phyloP scores from a whole-genome alignment of 1,140 invertebrate species.

The Ceratina calcarata region DNA sequence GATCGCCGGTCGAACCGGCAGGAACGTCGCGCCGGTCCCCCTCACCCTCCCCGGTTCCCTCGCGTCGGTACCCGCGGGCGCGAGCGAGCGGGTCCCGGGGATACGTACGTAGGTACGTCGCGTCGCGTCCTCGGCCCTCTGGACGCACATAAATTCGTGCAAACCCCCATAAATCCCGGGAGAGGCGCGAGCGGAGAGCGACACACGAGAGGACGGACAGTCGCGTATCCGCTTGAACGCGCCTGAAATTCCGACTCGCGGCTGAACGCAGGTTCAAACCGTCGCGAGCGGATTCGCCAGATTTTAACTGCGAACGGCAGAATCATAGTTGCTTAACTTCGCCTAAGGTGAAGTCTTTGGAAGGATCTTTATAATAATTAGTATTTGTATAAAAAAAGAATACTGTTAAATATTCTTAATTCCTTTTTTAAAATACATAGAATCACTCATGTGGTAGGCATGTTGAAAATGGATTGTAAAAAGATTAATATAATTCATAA shows the following conservation, averaged over 20 bases:
- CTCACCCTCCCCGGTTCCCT: constrained; percentile 15
- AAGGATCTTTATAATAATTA: too few relatives aligned
- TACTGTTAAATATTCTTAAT: too few relatives aligned
- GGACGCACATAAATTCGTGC: constrained; percentile 66
- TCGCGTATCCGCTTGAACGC: constrained; percentile 49
- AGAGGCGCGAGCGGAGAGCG: constrained; percentile 58
- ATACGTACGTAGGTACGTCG: constrained; percentile 29
- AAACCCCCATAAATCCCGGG: constrained; percentile 66
- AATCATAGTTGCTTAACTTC: not conserved
- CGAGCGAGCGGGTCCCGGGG: constrained; percentile 32
- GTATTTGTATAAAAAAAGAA: too few relatives aligned
- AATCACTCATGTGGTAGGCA: too few relatives aligned
- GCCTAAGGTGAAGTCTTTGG: too few relatives aligned
- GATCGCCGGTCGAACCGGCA: constrained; percentile 61
- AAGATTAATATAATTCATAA: too few relatives aligned
- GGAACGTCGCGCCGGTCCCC: constrained; percentile 53
- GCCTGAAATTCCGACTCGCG: constrained; percentile 28
- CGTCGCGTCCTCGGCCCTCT: constrained; percentile 49
- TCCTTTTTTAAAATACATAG: too few relatives aligned
- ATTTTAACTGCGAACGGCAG: not conserved
- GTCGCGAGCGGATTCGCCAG: constrained; percentile 10
- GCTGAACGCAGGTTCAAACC: not conserved
- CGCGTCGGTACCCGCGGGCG: constrained; percentile 29
- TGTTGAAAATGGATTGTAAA: too few relatives aligned
- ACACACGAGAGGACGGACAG: constrained; percentile 48